Evolutionary conservation across 2,797 vertebrate species (phyloP), one percentile per base, ranked within the genome.

Genomic region (Leptodactylus fallax): DNA sequence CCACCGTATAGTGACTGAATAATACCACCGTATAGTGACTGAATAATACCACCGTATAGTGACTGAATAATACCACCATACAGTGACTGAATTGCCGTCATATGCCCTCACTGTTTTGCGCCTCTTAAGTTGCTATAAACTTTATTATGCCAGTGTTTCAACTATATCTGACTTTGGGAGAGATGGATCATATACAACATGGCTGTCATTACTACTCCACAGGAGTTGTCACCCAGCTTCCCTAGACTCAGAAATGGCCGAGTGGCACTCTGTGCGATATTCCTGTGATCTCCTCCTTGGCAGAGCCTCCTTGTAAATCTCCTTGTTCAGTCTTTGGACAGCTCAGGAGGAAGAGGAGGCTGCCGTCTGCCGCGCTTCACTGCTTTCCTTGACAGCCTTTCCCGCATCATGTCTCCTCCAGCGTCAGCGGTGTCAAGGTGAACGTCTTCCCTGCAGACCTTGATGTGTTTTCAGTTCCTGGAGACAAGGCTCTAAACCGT

Each of bases 331-430:
- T 27, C 9, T 23, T 12, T 71, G 67, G 67, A 71, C 25, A 17
- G 27, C 25, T 36, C 67, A 0, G 67, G 65, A 25, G 10, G 65
- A 27, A 4, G 36, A 36, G 65, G 65, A 6, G 23, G 67, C 67
- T 9, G 36, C 71, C 17, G 9, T 71, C 71, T 72, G 36, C 71
- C 19, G 17, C 16, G 71, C 71, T 47, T 17, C 17, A 21, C 71
- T 72, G 71, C 36, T 72, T 72, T 19, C 25, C 36, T 21, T 72
- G 71, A 72, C 71, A 72, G 71, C 27, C 71, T 47, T 45, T 27
- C 16, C 71, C 36, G 17, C 0, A 8, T 36, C 16, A 2, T 17
- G 14, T 45, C 16, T 71, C 17, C 27, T 71, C 36, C 14, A 71
- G 27, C 14, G 16, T 8, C 69, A 71, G 71, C 17, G 71, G 17